phyloP scores from a whole-genome alignment of 2,113 vertebrate species.

The Romanogobio albipinnatus region DNA sequence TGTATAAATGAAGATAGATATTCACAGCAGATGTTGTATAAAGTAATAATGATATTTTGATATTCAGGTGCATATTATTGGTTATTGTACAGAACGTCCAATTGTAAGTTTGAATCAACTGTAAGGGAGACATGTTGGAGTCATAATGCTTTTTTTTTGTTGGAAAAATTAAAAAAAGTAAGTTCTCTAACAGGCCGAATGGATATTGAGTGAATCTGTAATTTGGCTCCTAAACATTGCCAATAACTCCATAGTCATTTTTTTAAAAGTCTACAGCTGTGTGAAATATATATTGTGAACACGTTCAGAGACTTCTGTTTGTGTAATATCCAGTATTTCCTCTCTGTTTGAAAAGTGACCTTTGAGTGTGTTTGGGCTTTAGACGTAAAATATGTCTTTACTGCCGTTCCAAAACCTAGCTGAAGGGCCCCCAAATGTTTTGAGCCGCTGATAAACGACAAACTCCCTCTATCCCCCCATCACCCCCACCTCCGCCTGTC shows the following conservation, averaged over 20 bases:
- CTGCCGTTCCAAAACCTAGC: not conserved
- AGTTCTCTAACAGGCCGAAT: not conserved
- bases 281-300: not conserved
- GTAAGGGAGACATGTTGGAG: not conserved
- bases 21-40: not conserved
- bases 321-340: slow-evolving; percentile 9
- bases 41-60: not conserved
- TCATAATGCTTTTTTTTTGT: too few relatives aligned
- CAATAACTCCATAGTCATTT: not conserved
- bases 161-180: too few relatives aligned
- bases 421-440: slow-evolving; percentile 42
- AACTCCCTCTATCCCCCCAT: slow-evolving; percentile 42
- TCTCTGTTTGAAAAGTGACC: slow-evolving; percentile 14
- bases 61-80: not conserved
- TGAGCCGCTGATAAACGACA: slow-evolving; percentile 58
- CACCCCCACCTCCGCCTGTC: slow-evolving; percentile 39
- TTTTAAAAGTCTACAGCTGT: not conserved
- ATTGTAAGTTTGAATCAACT: not conserved
- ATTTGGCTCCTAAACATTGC: not conserved
- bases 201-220: not conserved
- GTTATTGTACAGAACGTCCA: not conserved
- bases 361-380: slow-evolving; percentile 8
- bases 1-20: not conserved
- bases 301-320: not conserved
- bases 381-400: slow-evolving; percentile 1